phyloP scores from a whole-genome alignment of 2,113 vertebrate species.

The Arenaria interpres region DNA sequence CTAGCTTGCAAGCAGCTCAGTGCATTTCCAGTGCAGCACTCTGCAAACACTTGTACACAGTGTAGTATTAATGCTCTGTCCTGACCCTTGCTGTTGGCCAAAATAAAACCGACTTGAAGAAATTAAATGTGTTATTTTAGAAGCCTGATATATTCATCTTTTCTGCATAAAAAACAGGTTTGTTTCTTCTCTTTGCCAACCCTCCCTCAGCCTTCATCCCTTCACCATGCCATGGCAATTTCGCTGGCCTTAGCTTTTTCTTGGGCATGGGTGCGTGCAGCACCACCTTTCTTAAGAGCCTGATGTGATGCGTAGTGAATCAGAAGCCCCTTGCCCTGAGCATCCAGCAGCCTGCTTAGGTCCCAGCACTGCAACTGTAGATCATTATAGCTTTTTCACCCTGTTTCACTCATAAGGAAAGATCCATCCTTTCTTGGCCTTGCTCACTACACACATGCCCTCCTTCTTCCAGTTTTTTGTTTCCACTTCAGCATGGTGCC shows the following conservation, averaged over 20 bases:
- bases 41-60: background rate
- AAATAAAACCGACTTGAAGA: background rate
- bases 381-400: background rate
- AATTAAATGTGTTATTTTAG: background rate
- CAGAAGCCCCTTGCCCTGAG: background rate
- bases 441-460: fast-evolving
- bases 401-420: background rate
- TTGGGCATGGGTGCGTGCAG: background rate
- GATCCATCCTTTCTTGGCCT: background rate
- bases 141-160: background rate
- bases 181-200: background rate
- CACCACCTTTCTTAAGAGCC: background rate
- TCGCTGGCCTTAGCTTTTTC: background rate
- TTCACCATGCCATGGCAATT: background rate
- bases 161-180: background rate
- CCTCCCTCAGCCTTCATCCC: background rate
- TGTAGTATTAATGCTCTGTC: background rate
- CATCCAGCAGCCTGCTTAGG: background rate
- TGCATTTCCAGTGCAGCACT: background rate
- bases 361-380: background rate
- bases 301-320: background rate
- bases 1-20: background rate
- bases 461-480: background rate
- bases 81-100: background rate
- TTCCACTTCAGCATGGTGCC: fast-evolving